These are phyloP conservation scores for Colletes latitarsis DNA, from an alignment of 1,140 invertebrate species.

Conservation along the genomic window DNA sequence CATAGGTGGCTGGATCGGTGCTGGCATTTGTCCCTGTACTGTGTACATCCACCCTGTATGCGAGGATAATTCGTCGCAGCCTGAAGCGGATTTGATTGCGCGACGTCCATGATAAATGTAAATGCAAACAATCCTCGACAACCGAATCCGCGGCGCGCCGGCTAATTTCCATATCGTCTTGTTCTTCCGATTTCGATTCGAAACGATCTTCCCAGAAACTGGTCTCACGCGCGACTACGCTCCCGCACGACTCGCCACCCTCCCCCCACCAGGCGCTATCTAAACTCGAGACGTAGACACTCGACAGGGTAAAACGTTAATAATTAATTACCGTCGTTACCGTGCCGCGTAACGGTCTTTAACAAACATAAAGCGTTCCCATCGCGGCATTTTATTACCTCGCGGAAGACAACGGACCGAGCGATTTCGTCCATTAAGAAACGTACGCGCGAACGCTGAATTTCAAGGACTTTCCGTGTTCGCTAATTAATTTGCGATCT, in stretches of 20 bases:
- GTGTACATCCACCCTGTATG: neutral
- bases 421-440: constrained; percentile 12
- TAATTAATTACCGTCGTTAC: constrained; percentile 6
- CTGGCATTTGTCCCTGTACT: constrained; percentile 23
- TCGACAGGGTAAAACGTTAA: neutral
- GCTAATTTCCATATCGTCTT: constrained; percentile 12
- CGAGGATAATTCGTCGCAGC: constrained; percentile 41
- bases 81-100: constrained; percentile 44
- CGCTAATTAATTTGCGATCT: neutral
- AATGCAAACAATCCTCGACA: constrained; percentile 43
- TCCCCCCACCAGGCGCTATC: neutral
- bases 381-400: neutral
- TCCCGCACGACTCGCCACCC: too few species aligned
- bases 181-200: constrained; percentile 18
- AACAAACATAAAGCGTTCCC: neutral
- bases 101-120: constrained; percentile 46
- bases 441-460: too few species aligned
- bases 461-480: too few species aligned
- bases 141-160: neutral
- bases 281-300: neutral
- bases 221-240: too few species aligned
- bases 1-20: constrained; percentile 34
- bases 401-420: constrained; percentile 4
- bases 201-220: too few species aligned
- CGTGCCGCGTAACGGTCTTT: neutral